Percentiles rank a stretch among this genome's conserved stretches.
Evolutionary conservation across 2,113 vertebrate genomes (phyloP).

Genomic region (Ceyx melanurus): DNA sequence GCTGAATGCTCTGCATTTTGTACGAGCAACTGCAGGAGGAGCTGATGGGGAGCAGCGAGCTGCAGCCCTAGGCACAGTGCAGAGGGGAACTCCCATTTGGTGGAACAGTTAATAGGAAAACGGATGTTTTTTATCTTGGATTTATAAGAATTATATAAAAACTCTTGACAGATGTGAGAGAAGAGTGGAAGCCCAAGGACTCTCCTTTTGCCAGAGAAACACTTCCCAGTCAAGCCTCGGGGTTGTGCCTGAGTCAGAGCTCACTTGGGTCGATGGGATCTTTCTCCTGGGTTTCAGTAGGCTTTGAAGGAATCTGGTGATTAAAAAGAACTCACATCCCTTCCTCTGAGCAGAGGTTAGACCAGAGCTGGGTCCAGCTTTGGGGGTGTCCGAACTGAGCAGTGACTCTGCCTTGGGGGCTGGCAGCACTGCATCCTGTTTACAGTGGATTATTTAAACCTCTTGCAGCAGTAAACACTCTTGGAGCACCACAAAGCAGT

Average conservation of each 20-base stretch:
- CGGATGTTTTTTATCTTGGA: background rate
- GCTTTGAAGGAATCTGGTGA: background rate
- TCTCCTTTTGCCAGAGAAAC: background rate
- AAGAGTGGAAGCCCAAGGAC: background rate
- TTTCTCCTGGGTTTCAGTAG: background rate
- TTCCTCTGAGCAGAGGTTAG: background rate
- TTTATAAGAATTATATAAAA: background rate
- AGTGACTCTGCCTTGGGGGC: background rate
- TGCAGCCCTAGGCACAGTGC: background rate
- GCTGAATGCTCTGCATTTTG: background rate
- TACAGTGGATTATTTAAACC: background rate
- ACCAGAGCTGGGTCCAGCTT: background rate
- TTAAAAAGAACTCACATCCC: background rate
- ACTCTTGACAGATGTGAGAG: background rate
- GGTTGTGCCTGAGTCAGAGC: background rate
- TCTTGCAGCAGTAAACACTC: background rate
- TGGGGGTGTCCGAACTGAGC: background rate
- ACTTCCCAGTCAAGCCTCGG: background rate
- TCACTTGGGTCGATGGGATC: background rate
- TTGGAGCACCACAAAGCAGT: rapidly evolving
- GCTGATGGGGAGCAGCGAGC: background rate
- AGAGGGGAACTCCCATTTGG: background rate
- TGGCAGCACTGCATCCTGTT: background rate
- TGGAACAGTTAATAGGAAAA: background rate
- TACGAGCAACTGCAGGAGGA: background rate